Conservation (phyloP, 2,797 vertebrate species). For the Heliangelus exortis region DNA sequence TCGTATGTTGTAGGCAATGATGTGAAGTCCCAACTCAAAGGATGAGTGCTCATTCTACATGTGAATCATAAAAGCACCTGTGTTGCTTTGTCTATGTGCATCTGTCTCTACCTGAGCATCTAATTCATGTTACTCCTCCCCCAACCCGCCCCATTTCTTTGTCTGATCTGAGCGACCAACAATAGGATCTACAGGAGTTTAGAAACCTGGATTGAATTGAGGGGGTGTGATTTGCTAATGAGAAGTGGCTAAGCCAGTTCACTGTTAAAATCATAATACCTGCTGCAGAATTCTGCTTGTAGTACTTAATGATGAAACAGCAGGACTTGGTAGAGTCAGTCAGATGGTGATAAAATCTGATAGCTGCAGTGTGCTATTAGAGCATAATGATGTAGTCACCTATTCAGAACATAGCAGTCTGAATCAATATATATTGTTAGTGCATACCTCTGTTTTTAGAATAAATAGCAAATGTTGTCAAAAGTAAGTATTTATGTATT, state of each 20-base stretch:
- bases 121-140: conserved; percentile 71
- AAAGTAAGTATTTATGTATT: conserved; percentile 26
- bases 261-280: background rate
- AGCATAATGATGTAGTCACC: background rate
- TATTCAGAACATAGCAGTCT: background rate
- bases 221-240: background rate
- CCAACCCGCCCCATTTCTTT: conserved; percentile 62
- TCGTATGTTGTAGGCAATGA: conserved; percentile 48
- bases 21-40: conserved; percentile 62
- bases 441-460: background rate
- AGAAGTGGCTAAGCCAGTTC: background rate
- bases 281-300: background rate
- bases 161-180: conserved; percentile 56
- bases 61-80: conserved; percentile 62
- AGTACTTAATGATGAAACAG: background rate
- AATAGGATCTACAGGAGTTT: conserved; percentile 4
- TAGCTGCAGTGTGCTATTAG: background rate
- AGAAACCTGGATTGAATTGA: conserved; percentile 5
- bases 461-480: conserved; percentile 26
- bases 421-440: conserved; percentile 42
- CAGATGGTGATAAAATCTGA: background rate
- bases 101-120: conserved; percentile 66
- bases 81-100: conserved; percentile 70
- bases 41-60: conserved; percentile 31
- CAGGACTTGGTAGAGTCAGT: background rate